Conservation (phyloP, 2,888 invertebrate genomes). For the Sarcophaga carnaria region DNA sequence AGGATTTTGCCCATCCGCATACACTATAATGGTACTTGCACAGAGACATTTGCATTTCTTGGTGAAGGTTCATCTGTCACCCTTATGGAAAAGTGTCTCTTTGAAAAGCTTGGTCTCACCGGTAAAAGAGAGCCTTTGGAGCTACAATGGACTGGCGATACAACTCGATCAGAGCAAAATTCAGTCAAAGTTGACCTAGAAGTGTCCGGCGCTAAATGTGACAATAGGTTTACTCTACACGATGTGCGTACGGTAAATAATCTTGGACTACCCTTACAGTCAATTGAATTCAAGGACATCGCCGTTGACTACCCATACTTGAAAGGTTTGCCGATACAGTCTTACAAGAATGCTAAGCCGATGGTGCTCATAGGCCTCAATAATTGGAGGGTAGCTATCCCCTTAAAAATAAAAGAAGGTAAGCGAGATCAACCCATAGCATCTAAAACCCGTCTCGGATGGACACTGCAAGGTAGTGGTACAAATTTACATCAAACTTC, state of each 20-base stretch:
- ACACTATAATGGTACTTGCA: too few species aligned
- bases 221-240: not conserved
- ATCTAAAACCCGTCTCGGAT: not conserved
- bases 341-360: conserved; percentile 44
- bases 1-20: too few species aligned
- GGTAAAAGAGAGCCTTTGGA: not conserved
- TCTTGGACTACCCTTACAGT: conserved; percentile 29
- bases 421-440: conserved; percentile 31
- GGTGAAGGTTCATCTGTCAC: too few species aligned
- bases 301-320: conserved; percentile 9
- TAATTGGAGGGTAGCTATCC: conserved; percentile 11
- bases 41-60: too few species aligned
- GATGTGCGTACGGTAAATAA: conserved; percentile 28
- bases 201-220: not conserved
- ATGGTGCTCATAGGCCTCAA: conserved; percentile 20
- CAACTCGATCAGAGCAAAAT: not conserved
- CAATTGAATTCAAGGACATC: conserved; percentile 25
- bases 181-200: not conserved
- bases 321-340: conserved; percentile 38
- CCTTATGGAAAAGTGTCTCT: too few species aligned
- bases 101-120: too few species aligned
- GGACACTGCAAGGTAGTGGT: too few species aligned
- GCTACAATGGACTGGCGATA: not conserved
- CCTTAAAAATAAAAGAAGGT: conserved; percentile 35
- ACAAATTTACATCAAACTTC: too few species aligned